Conservation (phyloP, 2,113 vertebrate genomes). For the Protobothrops mucrosquamatus region DNA sequence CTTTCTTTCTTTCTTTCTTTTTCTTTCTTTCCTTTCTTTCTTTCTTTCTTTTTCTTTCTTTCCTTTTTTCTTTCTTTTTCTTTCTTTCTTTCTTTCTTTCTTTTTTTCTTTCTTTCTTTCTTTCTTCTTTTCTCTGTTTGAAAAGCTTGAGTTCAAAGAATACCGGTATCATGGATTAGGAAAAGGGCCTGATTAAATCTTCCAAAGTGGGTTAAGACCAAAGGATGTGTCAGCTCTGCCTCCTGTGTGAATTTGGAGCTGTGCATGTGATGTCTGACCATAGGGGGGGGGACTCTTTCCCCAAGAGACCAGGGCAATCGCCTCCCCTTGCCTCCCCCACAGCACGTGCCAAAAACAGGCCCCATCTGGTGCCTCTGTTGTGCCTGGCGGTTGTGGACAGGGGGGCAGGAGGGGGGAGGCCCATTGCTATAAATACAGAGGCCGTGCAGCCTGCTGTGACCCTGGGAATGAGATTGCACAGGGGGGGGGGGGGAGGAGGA, state of each 20-base stretch:
- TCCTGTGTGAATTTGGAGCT: background rate
- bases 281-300: background rate
- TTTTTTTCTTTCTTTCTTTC: background rate
- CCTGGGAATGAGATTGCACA: background rate
- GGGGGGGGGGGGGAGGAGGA: background rate
- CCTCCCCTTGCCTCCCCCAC: background rate
- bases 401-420: background rate
- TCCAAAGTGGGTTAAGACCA: background rate
- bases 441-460: background rate
- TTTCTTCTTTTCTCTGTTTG: background rate
- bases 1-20: too few relatives aligned
- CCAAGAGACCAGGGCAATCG: background rate
- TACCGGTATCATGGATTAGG: background rate
- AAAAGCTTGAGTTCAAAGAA: background rate
- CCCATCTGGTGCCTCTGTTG: background rate
- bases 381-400: background rate
- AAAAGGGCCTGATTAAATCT: background rate
- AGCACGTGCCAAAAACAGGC: background rate
- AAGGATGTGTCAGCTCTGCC: background rate
- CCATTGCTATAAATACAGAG: constrained; percentile 4
- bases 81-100: background rate
- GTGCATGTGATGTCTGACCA: background rate
- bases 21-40: too few relatives aligned
- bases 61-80: too few relatives aligned
- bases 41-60: too few relatives aligned